Evolutionary conservation across 2,797 vertebrate species (phyloP).

Genomic region (Enteromius trimaculatus): DNA sequence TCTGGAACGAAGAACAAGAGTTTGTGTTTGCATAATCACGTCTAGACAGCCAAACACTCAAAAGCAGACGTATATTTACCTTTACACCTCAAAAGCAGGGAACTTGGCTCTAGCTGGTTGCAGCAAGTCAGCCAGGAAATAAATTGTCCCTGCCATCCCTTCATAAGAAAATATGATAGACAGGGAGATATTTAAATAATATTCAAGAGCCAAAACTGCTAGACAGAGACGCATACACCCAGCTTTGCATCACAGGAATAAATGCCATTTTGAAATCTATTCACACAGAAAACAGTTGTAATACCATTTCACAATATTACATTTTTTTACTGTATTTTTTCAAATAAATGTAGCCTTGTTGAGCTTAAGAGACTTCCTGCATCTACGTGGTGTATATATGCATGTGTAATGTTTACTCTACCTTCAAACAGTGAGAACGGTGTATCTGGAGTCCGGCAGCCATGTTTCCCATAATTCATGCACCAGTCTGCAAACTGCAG

Average conservation of each 20-base stretch:
- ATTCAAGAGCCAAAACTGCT: neutral
- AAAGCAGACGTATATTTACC: neutral
- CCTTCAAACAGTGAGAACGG: slow-evolving; percentile 99
- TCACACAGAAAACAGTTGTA: neutral
- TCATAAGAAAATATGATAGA: slow-evolving; percentile 9
- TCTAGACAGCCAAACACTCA: neutral
- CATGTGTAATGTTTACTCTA: slow-evolving; percentile 66
- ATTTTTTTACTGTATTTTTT: neutral
- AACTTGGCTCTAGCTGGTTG: slow-evolving; percentile 89
- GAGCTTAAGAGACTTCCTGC: neutral
- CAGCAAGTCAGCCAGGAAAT: slow-evolving; percentile 92
- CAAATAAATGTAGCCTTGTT: neutral
- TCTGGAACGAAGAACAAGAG: slow-evolving; percentile 5
- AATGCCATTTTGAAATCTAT: neutral
- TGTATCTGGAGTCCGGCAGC: slow-evolving; percentile 92
- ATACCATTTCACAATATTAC: neutral
- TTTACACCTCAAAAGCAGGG: slow-evolving; percentile 91
- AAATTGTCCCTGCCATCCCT: slow-evolving; percentile 99
- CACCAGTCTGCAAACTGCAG: slow-evolving; percentile 97
- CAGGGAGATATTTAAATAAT: neutral
- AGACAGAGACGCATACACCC: no score
- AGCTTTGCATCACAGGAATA: neutral
- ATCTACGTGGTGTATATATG: neutral
- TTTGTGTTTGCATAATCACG: neutral
- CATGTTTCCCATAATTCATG: slow-evolving; percentile 92